Percentiles rank a stretch among this genome's conserved stretches.
phyloP scores from a whole-genome alignment of 2,888 invertebrate genomes.

The Amiota minor region DNA sequence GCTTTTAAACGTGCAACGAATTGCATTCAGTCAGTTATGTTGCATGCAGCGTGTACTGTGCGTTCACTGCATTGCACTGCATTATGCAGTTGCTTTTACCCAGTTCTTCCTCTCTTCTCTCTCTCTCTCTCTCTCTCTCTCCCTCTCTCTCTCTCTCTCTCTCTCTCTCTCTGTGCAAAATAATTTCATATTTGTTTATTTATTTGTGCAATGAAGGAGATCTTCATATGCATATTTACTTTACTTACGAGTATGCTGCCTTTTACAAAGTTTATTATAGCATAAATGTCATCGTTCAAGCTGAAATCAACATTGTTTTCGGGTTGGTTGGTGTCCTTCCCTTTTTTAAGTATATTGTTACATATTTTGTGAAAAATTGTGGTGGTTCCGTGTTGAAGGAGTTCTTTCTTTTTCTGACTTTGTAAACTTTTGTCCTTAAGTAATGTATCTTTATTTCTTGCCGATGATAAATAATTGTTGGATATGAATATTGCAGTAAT shows the following conservation, averaged over 20 bases:
- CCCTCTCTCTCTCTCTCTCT: neutral
- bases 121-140: neutral
- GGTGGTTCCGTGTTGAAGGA: too few species aligned
- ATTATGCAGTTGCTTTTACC: neutral
- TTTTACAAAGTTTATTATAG: neutral
- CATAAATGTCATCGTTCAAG: neutral
- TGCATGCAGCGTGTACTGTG: neutral
- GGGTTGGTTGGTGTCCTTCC: too few species aligned
- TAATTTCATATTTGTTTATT: neutral
- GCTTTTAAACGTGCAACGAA: too few species aligned
- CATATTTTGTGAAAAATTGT: too few species aligned
- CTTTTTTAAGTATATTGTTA: too few species aligned
- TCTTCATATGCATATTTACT: neutral
- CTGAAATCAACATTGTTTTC: too few species aligned
- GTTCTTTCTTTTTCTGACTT: too few species aligned
- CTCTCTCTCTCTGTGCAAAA: neutral
- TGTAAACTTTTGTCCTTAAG: too few species aligned
- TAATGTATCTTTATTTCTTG: too few species aligned
- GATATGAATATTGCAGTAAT: too few species aligned
- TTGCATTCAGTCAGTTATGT: neutral
- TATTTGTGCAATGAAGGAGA: conserved; percentile 20
- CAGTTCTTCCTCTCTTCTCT: neutral
- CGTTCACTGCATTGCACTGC: neutral
- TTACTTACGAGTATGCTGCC: conserved; percentile 12
- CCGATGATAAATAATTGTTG: too few species aligned